Percentiles rank a stretch among this genome's conserved stretches.
phyloP scores from a whole-genome alignment of 1,140 invertebrate species.

The Paracyclopina nana region DNA sequence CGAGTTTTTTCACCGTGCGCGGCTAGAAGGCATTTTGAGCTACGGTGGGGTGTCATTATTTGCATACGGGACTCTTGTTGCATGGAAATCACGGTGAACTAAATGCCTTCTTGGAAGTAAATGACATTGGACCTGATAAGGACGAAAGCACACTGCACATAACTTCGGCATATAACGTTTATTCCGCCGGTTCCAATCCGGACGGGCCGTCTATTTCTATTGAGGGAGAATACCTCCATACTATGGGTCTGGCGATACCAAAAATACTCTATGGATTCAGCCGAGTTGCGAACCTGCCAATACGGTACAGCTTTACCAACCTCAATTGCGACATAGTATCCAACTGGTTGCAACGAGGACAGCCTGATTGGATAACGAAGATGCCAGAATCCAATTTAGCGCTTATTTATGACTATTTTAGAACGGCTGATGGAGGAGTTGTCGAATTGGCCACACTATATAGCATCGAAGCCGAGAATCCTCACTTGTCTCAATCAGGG shows the following conservation, averaged over 20 bases:
- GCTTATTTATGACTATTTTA: neutral
- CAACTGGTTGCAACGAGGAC: neutral
- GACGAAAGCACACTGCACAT: neutral
- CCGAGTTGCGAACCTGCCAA: neutral
- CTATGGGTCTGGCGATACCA: neutral
- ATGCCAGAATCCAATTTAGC: neutral
- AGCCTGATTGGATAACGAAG: neutral
- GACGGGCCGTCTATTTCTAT: neutral
- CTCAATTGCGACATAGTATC: neutral
- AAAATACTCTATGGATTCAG: neutral
- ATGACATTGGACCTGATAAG: neutral
- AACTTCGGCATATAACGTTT: neutral
- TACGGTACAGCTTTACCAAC: neutral
- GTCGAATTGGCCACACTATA: neutral
- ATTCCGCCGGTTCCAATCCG: neutral
- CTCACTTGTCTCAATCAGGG: slow-evolving; percentile 1
- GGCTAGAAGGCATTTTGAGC: too few relatives aligned
- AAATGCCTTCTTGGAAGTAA: neutral
- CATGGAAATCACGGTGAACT: neutral
- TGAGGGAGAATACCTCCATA: neutral
- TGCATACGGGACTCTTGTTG: neutral
- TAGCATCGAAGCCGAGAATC: neutral
- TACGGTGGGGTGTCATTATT: neutral
- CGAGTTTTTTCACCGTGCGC: too few relatives aligned
- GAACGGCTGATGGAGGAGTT: neutral